Conservation (phyloP, 2,797 vertebrate species). For the Rhabdophis nuchalis region DNA sequence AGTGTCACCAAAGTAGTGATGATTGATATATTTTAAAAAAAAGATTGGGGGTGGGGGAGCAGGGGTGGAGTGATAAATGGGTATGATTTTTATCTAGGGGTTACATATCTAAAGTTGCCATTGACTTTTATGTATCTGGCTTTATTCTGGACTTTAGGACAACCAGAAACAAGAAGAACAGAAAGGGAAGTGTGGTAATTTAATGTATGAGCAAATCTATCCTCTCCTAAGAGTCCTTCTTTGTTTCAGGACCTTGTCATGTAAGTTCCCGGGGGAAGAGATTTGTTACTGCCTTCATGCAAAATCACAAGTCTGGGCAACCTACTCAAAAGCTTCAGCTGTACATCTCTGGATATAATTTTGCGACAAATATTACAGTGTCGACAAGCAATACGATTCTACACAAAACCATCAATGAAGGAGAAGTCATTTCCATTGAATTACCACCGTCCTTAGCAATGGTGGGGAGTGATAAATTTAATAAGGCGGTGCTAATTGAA, state of each 20-base stretch:
- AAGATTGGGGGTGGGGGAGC: too few species aligned
- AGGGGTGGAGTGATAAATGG: not conserved
- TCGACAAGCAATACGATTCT: slow-evolving; percentile 32
- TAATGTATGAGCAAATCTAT: not conserved
- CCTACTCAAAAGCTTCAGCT: not conserved
- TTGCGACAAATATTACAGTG: slow-evolving; percentile 28
- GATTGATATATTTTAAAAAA: not conserved
- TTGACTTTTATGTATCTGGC: not conserved
- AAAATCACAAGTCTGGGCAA: too few species aligned
- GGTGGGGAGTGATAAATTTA: slow-evolving; percentile 27
- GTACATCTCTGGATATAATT: not conserved
- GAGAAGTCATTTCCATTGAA: slow-evolving; percentile 39
- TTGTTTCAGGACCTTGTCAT: not conserved
- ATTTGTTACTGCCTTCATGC: not conserved
- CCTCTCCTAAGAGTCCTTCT: not conserved
- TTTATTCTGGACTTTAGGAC: not conserved
- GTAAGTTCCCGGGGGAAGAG: not conserved
- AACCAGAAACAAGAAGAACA: not conserved
- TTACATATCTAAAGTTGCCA: not conserved
- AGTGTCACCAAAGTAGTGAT: not conserved
- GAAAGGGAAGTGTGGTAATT: not conserved
- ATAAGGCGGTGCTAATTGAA: slow-evolving; percentile 62
- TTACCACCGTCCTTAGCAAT: slow-evolving; percentile 62
- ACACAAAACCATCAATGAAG: not conserved
- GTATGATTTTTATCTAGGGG: too few species aligned